phyloP scores from a whole-genome alignment of 2,113 vertebrate species.

The Columba livia region DNA sequence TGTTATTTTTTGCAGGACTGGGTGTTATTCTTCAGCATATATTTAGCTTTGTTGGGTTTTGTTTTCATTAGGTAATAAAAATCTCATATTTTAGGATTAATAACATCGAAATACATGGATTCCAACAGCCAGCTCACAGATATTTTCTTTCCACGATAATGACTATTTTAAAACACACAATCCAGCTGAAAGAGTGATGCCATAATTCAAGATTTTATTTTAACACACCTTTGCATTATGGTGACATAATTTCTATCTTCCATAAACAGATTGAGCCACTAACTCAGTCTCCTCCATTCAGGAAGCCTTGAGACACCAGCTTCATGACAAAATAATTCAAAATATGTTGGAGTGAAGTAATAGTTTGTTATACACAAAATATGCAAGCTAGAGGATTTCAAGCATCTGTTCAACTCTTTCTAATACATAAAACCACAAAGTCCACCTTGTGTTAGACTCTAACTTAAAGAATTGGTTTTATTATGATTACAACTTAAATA shows the following conservation, averaged over 20 bases:
- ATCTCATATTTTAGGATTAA: not conserved
- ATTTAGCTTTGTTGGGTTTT: not conserved
- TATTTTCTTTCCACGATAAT: not conserved
- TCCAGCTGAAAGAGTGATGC: not conserved
- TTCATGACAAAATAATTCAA: conserved; percentile 14
- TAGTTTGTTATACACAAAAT: not conserved
- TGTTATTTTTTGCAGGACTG: not conserved
- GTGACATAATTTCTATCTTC: conserved; percentile 5
- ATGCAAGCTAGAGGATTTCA: not conserved
- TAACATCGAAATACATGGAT: not conserved
- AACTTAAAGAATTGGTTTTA: not conserved
- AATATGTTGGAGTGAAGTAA: not conserved
- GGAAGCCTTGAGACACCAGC: not conserved
- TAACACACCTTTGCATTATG: not conserved
- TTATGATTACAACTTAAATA: not conserved
- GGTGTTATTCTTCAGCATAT: not conserved
- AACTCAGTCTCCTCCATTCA: not conserved
- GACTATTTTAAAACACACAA: not conserved
- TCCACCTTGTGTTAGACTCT: not conserved
- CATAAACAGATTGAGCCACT: not conserved
- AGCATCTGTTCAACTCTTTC: not conserved
- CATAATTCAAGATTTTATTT: conserved; percentile 6
- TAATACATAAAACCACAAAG: not conserved
- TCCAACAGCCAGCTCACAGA: not conserved
- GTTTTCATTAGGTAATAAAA: not conserved